Evolutionary conservation across 2,797 vertebrate genomes (phyloP), one percentile per base, ranked within the genome.

Genomic region (Tarsius wallacei): DNA sequence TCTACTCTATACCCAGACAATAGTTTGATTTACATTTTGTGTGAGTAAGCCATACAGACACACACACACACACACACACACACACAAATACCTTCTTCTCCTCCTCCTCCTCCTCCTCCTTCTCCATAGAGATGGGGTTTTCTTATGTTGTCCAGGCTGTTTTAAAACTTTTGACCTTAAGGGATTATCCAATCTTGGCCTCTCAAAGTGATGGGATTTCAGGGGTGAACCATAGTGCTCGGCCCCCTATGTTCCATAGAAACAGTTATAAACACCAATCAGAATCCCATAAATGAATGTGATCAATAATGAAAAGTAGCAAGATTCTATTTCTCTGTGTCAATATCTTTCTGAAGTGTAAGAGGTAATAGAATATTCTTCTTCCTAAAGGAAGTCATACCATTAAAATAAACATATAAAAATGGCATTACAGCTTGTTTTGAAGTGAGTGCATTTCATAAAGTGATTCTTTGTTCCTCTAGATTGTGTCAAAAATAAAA

Each of bases 251-350:
- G 5, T 76, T 77, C 31, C 66, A 28, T 12, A 53, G 36, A 92
- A 57, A 8, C 5, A 77, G 17, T 57, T 77, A 64, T 47, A 81
- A 87, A 59, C 28, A 57, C 7, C 12, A 61, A 2, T 82, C 7
- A 66, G 64, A 73, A 59, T 64, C 28, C 11, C 49, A 15, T 83
- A 83, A 87, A 71, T 83, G 57, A 87, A 86, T 81, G n/a, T 81
- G 13, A 36, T 22, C 22, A 77, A n/a, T 31, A 82, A 3, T 22
- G 14, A 36, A 90, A 66, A 36, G 22, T 10, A 73, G 31, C 19
- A 96, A 87, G 55, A 83, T 83, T 81, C 19, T 17, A 76, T 80
- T 87, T 91, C 24, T 64, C 19, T 84, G 4, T 77, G 15, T 49
- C 33, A 81, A 76, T 17, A 14, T 21, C 31, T 70, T 81, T 76